phyloP scores from a whole-genome alignment of 2,797 vertebrate species.

The Glyptemys insculpta region DNA sequence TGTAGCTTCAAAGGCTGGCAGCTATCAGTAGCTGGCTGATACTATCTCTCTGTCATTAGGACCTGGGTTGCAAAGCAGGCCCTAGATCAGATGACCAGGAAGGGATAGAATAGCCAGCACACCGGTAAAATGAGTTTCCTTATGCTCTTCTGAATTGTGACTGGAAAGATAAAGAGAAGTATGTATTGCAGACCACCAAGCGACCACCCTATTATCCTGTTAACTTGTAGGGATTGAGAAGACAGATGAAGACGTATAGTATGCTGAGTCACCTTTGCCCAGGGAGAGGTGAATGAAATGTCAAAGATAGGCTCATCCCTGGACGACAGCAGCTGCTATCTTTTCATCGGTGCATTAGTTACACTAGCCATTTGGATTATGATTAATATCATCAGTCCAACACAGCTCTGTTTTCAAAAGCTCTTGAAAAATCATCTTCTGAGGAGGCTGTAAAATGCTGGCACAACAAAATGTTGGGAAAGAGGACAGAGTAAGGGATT shows the following conservation, averaged over 20 bases:
- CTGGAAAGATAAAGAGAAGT: conserved; percentile 45
- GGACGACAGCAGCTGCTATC: conserved; percentile 15
- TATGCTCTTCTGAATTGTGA: conserved; percentile 63
- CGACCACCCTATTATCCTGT: conserved; percentile 45
- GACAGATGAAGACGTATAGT: conserved; percentile 78
- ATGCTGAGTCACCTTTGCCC: conserved; percentile 29
- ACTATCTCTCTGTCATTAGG: background rate
- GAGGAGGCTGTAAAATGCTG: background rate
- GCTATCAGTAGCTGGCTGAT: conserved; percentile 19
- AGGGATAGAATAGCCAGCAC: background rate
- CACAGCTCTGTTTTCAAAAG: conserved; percentile 40
- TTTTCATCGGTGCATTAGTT: conserved; percentile 30
- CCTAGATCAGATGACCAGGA: conserved; percentile 17
- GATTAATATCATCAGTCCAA: conserved; percentile 42
- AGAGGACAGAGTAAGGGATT: background rate
- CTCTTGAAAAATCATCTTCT: conserved; percentile 50
- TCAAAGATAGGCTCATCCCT: conserved; percentile 36
- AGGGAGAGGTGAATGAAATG: conserved; percentile 62
- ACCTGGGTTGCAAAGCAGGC: conserved; percentile 14
- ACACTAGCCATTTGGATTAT: conserved; percentile 33
- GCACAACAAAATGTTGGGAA: background rate
- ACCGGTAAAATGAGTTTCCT: conserved; percentile 63
- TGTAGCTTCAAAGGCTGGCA: conserved; percentile 56
- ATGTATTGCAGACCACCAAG: conserved; percentile 67
- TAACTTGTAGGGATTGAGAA: conserved; percentile 56